Conservation (phyloP, 2,113 vertebrate species). For the Gnathonemus longibarbis region DNA sequence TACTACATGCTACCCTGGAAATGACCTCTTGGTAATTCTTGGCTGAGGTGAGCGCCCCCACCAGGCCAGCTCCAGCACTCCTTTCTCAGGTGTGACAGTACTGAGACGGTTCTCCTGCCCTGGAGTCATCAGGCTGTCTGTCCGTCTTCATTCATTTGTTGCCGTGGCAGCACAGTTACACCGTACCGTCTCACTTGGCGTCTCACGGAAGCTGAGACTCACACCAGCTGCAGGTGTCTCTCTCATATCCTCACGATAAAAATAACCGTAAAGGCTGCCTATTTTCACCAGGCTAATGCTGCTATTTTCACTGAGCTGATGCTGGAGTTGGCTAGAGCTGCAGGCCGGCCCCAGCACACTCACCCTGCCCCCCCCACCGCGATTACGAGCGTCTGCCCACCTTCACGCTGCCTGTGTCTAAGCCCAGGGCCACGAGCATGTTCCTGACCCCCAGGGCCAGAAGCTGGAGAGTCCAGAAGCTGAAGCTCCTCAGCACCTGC, state of each 20-base stretch:
- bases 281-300: not conserved
- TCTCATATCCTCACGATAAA: not conserved
- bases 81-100: not conserved
- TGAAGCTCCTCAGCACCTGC: slow-evolving; percentile 44
- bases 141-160: not conserved
- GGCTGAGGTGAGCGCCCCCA: not conserved
- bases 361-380: not conserved
- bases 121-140: not conserved
- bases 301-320: not conserved
- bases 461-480: slow-evolving; percentile 42
- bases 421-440: slow-evolving; percentile 46
- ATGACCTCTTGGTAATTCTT: not conserved
- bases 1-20: not conserved
- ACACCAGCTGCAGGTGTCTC: not conserved
- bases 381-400: slow-evolving; percentile 30
- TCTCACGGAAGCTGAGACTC: not conserved
- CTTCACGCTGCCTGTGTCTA: slow-evolving; percentile 46
- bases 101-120: not conserved
- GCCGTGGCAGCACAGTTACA: not conserved
- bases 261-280: not conserved
- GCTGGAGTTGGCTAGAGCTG: not conserved
- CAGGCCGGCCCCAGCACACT: not conserved
- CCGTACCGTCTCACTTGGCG: not conserved
- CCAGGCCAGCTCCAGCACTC: not conserved
- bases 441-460: slow-evolving; percentile 33